Evolutionary conservation across 2,888 invertebrate genomes (phyloP).

Genomic region (Lepetodrilus schrolli): DNA sequence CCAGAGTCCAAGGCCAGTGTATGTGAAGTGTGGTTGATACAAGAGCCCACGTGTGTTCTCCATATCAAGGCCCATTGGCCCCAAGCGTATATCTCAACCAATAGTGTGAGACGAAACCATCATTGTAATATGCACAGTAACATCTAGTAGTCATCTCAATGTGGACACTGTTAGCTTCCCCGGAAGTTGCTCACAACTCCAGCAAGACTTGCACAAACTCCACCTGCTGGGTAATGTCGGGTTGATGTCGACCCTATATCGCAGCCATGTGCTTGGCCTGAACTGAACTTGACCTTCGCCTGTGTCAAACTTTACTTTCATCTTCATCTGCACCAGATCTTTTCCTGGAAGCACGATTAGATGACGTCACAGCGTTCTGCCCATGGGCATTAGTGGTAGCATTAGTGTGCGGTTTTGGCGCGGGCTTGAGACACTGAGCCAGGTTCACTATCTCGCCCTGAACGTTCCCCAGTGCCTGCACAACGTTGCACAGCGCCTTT

Average conservation of each 20-base stretch:
- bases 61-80: no score
- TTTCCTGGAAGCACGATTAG: slow-evolving; percentile 32
- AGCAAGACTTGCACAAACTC: not conserved
- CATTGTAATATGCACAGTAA: no score
- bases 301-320: slow-evolving; percentile 47
- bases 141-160: not conserved
- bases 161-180: not conserved
- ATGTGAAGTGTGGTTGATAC: no score
- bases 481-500: slow-evolving; percentile 74
- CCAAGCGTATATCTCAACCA: no score
- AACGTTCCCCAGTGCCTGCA: slow-evolving; percentile 73
- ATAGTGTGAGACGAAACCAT: no score
- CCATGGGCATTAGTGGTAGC: slow-evolving; percentile 24
- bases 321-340: slow-evolving; percentile 42
- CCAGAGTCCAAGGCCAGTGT: no score
- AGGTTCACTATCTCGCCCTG: slow-evolving; percentile 72
- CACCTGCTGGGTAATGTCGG: no score
- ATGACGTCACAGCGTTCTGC: slow-evolving; percentile 20
- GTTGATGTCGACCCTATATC: no score
- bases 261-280: no score
- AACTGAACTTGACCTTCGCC: no score
- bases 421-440: slow-evolving; percentile 65
- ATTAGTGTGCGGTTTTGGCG: slow-evolving; percentile 34
- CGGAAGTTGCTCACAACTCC: not conserved
- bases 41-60: no score